These are phyloP conservation scores for Spodoptera littoralis DNA, from an alignment of 2,888 invertebrate genomes.

Conservation along the genomic window DNA sequence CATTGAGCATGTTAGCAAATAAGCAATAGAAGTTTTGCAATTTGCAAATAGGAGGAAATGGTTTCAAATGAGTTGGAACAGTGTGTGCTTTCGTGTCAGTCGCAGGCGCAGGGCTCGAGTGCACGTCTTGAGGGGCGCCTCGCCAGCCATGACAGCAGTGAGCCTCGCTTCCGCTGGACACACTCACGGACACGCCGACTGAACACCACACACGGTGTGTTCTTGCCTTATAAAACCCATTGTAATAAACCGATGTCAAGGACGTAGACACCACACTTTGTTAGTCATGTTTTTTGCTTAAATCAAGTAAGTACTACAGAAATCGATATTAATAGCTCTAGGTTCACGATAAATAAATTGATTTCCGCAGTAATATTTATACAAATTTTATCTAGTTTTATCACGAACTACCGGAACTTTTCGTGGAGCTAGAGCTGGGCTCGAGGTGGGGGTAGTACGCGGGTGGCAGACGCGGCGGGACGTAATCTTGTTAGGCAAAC, in stretches of 20 bases:
- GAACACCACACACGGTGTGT: slow-evolving; percentile 49
- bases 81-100: slow-evolving; percentile 56
- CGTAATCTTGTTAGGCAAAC: slow-evolving; percentile 77
- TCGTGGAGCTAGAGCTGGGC: slow-evolving; percentile 27
- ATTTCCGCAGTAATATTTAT: slow-evolving; percentile 46
- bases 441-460: slow-evolving; percentile 11
- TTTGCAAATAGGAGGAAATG: slow-evolving; percentile 67
- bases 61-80: slow-evolving; percentile 78
- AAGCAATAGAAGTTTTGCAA: slow-evolving; percentile 33
- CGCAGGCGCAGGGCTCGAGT: slow-evolving; percentile 57
- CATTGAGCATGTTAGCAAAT: slow-evolving; percentile 41
- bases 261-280: slow-evolving; percentile 16
- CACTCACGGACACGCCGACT: slow-evolving; percentile 60
- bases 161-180: slow-evolving; percentile 72
- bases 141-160: slow-evolving; percentile 79
- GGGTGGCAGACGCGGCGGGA: slow-evolving; percentile 45
- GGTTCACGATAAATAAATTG: slow-evolving; percentile 40
- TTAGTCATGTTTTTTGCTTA: slow-evolving; percentile 30
- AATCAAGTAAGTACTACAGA: slow-evolving; percentile 22
- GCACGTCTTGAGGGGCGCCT: slow-evolving; percentile 80
- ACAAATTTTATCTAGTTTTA: slow-evolving; percentile 43
- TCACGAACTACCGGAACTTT: slow-evolving; percentile 43
- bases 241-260: slow-evolving; percentile 35
- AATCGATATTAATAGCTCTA: slow-evolving; percentile 37
- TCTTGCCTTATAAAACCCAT: slow-evolving; percentile 17